These are phyloP conservation scores for Channallabes apus DNA, from an alignment of 2,797 vertebrate species.

Conservation along the genomic window DNA sequence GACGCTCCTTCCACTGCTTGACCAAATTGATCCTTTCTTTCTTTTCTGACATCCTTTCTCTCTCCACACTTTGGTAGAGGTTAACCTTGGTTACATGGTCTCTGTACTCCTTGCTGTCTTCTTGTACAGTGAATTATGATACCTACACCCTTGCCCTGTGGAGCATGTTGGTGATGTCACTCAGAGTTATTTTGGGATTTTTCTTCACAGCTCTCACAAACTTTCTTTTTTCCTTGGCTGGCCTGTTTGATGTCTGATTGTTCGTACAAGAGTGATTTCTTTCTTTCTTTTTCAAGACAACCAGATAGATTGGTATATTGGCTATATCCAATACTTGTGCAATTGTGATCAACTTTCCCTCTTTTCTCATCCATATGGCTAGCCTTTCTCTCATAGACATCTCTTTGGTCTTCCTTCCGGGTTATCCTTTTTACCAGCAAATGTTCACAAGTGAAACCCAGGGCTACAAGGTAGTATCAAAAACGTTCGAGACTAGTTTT, in stretches of 20 bases:
- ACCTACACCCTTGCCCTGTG: neutral
- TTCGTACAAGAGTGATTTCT: neutral
- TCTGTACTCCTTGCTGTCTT: neutral
- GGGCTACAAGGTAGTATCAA: neutral
- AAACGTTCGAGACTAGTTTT: too few relatives aligned
- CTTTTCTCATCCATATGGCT: neutral
- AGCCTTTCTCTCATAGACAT: neutral
- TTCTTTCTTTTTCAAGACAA: neutral
- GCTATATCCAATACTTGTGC: neutral
- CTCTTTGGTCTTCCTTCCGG: neutral
- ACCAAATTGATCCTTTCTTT: neutral
- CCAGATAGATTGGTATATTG: neutral
- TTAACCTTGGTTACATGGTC: neutral
- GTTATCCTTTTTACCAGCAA: neutral
- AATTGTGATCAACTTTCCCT: neutral
- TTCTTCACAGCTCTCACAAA: neutral
- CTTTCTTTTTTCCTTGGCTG: neutral
- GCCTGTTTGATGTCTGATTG: neutral
- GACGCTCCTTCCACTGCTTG: neutral
- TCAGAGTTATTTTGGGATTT: neutral
- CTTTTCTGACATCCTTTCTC: neutral
- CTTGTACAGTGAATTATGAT: neutral
- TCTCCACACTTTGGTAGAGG: neutral
- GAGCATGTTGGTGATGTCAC: neutral
- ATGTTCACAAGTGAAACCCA: neutral